A percentile compares a stretch with the other conserved stretches of the same genome.
Evolutionary conservation across 92 coral and sea anemone species (phyloP).

Genomic region (Parazoanthus atlanticus): DNA sequence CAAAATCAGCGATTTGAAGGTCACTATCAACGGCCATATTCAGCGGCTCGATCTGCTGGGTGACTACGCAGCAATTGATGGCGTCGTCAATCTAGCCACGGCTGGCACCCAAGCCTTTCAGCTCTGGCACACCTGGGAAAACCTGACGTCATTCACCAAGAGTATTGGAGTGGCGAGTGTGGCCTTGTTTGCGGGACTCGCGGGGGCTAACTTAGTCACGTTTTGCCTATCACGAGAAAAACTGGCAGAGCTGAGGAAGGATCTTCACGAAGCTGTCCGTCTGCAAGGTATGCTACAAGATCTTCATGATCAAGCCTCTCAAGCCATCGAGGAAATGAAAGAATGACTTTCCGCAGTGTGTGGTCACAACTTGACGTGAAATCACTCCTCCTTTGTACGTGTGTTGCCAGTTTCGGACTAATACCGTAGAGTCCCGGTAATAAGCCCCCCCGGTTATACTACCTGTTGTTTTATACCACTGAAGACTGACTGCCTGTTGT

Average conservation of each 20-base stretch:
- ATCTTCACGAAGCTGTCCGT: conserved; percentile 53
- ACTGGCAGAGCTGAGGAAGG: conserved; percentile 59
- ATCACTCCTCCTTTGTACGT: background rate
- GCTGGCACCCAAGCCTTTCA: conserved; percentile 70
- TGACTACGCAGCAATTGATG: conserved; percentile 64
- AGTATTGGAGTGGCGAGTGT: conserved; percentile 49
- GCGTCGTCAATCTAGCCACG: conserved; percentile 49
- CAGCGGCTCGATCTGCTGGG: conserved; percentile 67
- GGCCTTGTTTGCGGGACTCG: conserved; percentile 48
- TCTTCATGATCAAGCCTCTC: conserved; percentile 62
- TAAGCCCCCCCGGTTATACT: too few relatives aligned
- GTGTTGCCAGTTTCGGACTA: too few relatives aligned
- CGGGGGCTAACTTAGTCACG: conserved; percentile 36
- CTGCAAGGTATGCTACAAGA: conserved; percentile 57
- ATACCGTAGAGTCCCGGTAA: too few relatives aligned
- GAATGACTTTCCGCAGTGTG: background rate
- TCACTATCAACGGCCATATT: conserved; percentile 69
- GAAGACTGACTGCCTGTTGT: too few relatives aligned
- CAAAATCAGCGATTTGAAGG: conserved; percentile 56
- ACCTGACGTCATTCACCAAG: conserved; percentile 53
- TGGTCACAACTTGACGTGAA: background rate
- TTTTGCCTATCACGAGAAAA: conserved; percentile 48
- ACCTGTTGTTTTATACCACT: too few relatives aligned
- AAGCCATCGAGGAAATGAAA: conserved; percentile 27
- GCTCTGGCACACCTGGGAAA: conserved; percentile 57